Evolutionary conservation across 2,888 invertebrate genomes (phyloP).

Genomic region (Oscheius sp.): DNA sequence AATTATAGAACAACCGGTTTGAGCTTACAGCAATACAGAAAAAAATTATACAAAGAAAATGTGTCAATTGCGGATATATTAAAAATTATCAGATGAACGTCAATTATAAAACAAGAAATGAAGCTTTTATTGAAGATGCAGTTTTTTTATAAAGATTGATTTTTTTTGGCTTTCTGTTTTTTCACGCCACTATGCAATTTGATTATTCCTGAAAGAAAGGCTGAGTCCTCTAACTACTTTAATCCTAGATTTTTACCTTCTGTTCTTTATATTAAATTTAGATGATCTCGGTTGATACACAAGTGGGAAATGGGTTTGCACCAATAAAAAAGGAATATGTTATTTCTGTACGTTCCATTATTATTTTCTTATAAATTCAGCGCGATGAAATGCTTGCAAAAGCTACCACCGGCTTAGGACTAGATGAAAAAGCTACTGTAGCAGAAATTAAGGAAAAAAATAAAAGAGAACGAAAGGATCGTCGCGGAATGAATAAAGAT

Average conservation of each 20-base stretch:
- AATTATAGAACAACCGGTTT: conserved; percentile 19
- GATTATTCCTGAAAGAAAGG: no score
- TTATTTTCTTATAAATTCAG: not conserved
- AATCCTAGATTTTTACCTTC: no score
- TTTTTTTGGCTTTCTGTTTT: no score
- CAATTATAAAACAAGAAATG: conserved; percentile 16
- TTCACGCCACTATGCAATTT: no score
- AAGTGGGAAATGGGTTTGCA: conserved; percentile 21
- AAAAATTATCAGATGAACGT: conserved; percentile 30
- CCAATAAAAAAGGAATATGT: conserved; percentile 14
- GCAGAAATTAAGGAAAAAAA: conserved; percentile 28
- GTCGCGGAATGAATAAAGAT: conserved; percentile 38
- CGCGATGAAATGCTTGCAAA: not conserved
- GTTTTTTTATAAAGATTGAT: no score
- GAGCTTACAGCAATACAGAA: conserved; percentile 32
- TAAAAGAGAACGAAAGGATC: conserved; percentile 42
- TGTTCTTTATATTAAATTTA: not conserved
- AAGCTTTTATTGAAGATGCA: not conserved
- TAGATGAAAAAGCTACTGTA: conserved; percentile 4
- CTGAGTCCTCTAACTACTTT: no score
- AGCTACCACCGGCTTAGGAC: not conserved
- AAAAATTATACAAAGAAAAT: conserved; percentile 33
- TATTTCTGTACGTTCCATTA: conserved; percentile 30
- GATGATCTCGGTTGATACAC: no score
- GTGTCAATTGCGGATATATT: conserved; percentile 30